A percentile compares a stretch with the other conserved stretches of the same genome.
Evolutionary conservation across 2,113 vertebrate species (phyloP).

Genomic region (Tonatia bakeri): DNA sequence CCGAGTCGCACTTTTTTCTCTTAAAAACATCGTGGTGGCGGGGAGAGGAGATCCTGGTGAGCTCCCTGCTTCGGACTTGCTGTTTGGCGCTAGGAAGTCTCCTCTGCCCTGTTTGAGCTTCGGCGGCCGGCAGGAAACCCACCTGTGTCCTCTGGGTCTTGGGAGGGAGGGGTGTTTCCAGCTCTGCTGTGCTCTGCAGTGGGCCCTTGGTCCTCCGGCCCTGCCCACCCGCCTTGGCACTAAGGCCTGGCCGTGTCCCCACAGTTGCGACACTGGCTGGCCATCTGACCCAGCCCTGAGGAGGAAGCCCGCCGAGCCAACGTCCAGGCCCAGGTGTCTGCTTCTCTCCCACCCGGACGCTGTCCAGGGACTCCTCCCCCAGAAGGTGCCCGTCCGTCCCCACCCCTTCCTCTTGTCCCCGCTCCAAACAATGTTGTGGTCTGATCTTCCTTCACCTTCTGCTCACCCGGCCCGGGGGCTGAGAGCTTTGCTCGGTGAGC

Average conservation of each 20-base stretch:
- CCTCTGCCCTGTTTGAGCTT: background rate
- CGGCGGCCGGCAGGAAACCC: background rate
- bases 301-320: conserved; percentile 51
- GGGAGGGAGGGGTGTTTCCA: background rate
- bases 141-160: background rate
- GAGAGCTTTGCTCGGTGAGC: conserved; percentile 58
- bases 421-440: conserved; percentile 65
- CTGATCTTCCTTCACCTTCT: conserved; percentile 69
- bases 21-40: background rate
- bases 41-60: background rate
- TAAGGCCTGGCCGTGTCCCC: background rate
- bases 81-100: background rate
- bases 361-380: conserved; percentile 61
- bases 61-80: background rate
- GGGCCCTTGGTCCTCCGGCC: rapidly evolving
- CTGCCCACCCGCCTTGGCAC: rapidly evolving
- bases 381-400: conserved; percentile 60
- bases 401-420: conserved; percentile 57
- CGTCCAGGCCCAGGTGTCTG: conserved; percentile 49
- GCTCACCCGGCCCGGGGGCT: conserved; percentile 66
- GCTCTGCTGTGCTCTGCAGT: background rate
- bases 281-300: conserved; percentile 77
- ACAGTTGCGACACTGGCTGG: conserved; percentile 84
- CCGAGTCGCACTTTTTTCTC: too few species aligned
- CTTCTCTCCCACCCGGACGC: conserved; percentile 38